Conservation (phyloP, 2,888 invertebrate genomes). For the Slavum lentiscoides region DNA sequence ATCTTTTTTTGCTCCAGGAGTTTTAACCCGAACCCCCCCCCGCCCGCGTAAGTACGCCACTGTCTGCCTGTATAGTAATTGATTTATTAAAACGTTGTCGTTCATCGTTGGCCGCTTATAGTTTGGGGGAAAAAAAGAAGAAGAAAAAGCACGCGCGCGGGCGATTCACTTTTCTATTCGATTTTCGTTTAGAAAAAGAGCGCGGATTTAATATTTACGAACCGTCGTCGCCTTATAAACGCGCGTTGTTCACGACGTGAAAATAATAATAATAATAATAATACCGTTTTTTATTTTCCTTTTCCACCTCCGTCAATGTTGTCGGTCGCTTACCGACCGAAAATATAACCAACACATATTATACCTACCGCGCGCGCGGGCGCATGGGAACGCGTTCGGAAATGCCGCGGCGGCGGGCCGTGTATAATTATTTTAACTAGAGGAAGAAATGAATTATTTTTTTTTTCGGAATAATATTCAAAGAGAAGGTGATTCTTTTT, state of each 20-base stretch:
- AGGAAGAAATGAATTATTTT: slow-evolving; percentile 51
- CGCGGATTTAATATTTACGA: slow-evolving; percentile 15
- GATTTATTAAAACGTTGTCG: too few relatives aligned
- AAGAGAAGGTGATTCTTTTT: slow-evolving; percentile 48
- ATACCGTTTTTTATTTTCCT: slow-evolving; percentile 15
- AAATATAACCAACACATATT: background rate
- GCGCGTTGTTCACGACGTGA: background rate
- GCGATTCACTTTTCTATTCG: background rate
- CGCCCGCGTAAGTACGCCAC: too few relatives aligned
- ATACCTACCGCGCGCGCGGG: background rate
- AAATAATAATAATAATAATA: background rate
- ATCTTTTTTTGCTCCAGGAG: too few relatives aligned
- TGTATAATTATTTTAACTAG: slow-evolving; percentile 53
- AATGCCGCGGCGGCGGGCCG: slow-evolving; percentile 41
- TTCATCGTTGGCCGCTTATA: too few relatives aligned
- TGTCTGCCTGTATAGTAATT: too few relatives aligned
- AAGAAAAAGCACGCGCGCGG: background rate
- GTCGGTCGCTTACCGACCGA: slow-evolving; percentile 24
- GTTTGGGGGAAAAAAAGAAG: background rate
- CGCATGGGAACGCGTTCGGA: slow-evolving; percentile 45
- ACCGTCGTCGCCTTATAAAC: background rate
- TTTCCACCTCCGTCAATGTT: slow-evolving; percentile 16
- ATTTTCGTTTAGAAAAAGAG: slow-evolving; percentile 2
- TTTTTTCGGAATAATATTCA: slow-evolving; percentile 43
- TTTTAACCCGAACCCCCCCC: too few relatives aligned